Conservation (phyloP, 2,113 vertebrate genomes). For the Alethe castanea region DNA sequence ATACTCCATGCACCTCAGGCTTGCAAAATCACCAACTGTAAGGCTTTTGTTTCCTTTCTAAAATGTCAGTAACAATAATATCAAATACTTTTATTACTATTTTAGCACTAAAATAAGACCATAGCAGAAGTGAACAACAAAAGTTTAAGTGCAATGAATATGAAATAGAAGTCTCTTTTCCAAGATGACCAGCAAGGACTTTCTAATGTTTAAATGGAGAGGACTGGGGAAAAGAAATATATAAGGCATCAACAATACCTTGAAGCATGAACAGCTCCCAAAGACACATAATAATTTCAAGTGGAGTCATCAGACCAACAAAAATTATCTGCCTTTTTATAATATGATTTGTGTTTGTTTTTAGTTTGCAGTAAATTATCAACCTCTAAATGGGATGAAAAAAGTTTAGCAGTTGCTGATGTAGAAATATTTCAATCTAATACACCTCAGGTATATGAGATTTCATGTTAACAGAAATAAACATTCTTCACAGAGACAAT, state of each 20-base stretch:
- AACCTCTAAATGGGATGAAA: not conserved
- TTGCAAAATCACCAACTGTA: conserved; percentile 62
- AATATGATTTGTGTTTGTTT: not conserved
- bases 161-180: not conserved
- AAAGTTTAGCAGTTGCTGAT: not conserved
- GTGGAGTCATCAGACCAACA: not conserved
- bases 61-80: conserved; percentile 20
- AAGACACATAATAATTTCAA: not conserved
- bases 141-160: not conserved
- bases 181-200: not conserved
- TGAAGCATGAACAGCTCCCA: not conserved
- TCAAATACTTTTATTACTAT: not conserved
- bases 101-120: conserved; percentile 32
- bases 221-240: not conserved
- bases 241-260: not conserved
- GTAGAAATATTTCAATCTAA: not conserved
- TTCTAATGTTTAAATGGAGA: not conserved
- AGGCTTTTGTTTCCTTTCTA: conserved; percentile 18
- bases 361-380: not conserved
- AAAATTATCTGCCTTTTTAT: not conserved
- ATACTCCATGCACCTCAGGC: conserved; percentile 24
- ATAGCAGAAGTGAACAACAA: not conserved
- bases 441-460: not conserved
- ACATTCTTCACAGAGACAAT: not conserved
- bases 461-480: not conserved